Percentiles rank a stretch among this genome's conserved stretches.
Conservation (phyloP, 2,113 vertebrate species). For the Dissostichus mawsoni region DNA sequence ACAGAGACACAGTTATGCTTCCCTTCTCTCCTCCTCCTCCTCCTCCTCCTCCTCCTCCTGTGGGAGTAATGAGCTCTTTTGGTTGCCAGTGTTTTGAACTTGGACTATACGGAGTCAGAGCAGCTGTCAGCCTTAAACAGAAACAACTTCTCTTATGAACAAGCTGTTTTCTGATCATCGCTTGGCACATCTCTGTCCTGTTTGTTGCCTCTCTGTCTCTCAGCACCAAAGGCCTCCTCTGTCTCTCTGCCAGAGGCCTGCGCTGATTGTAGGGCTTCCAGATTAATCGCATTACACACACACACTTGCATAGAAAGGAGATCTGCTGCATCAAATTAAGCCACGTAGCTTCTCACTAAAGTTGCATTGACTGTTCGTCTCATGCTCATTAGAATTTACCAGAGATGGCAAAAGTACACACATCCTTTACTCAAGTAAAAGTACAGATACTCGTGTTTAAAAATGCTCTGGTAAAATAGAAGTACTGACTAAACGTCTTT, state of each 20-base stretch:
- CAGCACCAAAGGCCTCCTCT: background rate
- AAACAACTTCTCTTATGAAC: background rate
- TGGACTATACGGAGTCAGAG: conserved; percentile 9
- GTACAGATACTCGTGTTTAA: too few relatives aligned
- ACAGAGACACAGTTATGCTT: background rate
- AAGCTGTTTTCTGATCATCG: conserved; percentile 14
- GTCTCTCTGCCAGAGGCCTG: conserved; percentile 6
- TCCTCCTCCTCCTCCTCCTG: background rate
- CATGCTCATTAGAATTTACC: too few relatives aligned
- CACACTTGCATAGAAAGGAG: background rate
- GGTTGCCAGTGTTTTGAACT: conserved; percentile 7
- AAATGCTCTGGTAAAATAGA: too few relatives aligned
- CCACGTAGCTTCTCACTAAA: background rate
- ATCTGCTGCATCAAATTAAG: background rate
- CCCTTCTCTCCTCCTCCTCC: background rate
- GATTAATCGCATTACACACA: conserved; percentile 1
- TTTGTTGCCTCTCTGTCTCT: conserved; percentile 7
- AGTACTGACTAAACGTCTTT: too few relatives aligned
- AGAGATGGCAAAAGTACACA: too few relatives aligned
- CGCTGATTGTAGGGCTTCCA: background rate
- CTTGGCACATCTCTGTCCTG: background rate
- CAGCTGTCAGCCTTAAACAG: conserved; percentile 4
- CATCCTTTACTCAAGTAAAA: too few relatives aligned
- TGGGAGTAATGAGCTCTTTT: background rate
- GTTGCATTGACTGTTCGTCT: background rate